A percentile compares a stretch with the other conserved stretches of the same genome.
Conservation (phyloP, 2,888 invertebrate genomes). For the Perdita meconis region DNA sequence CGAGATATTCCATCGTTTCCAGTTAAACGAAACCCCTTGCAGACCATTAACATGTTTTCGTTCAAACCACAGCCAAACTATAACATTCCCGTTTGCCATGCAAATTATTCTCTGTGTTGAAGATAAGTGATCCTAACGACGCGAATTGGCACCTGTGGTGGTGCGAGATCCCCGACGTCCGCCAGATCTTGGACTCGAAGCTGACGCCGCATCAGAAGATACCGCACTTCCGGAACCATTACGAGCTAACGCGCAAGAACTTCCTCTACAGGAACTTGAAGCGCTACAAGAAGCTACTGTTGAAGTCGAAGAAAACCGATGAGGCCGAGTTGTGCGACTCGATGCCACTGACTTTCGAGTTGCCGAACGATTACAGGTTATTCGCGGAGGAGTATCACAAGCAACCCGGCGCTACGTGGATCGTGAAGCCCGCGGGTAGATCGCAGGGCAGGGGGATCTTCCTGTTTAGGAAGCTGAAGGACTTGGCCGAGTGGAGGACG, state of each 20-base stretch:
- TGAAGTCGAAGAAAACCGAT: slow-evolving; percentile 72
- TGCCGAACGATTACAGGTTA: slow-evolving; percentile 87
- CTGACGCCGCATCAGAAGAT: slow-evolving; percentile 83
- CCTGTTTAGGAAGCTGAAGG: slow-evolving; percentile 85
- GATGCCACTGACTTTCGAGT: slow-evolving; percentile 86
- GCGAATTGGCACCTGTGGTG: slow-evolving; percentile 86
- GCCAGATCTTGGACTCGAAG: slow-evolving; percentile 77
- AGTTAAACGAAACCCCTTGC: no score
- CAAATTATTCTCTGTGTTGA: slow-evolving; percentile 48
- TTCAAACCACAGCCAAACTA: no score
- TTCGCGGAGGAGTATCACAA: slow-evolving; percentile 87
- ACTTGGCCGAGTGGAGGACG: slow-evolving; percentile 79
- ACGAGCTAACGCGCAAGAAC: slow-evolving; percentile 87
- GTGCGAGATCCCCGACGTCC: slow-evolving; percentile 86
- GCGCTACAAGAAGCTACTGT: slow-evolving; percentile 80
- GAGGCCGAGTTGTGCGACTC: slow-evolving; percentile 85
- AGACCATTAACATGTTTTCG: no score
- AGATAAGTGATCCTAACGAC: slow-evolving; percentile 76
- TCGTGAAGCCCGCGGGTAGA: slow-evolving; percentile 87
- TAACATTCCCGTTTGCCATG: no score
- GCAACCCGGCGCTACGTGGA: slow-evolving; percentile 86
- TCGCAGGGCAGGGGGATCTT: slow-evolving; percentile 88
- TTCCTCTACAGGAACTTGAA: slow-evolving; percentile 86
- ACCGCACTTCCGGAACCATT: slow-evolving; percentile 87
- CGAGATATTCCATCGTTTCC: no score